phyloP scores from a whole-genome alignment of 2,888 invertebrate species.

The Nephrotoma guestfalica region DNA sequence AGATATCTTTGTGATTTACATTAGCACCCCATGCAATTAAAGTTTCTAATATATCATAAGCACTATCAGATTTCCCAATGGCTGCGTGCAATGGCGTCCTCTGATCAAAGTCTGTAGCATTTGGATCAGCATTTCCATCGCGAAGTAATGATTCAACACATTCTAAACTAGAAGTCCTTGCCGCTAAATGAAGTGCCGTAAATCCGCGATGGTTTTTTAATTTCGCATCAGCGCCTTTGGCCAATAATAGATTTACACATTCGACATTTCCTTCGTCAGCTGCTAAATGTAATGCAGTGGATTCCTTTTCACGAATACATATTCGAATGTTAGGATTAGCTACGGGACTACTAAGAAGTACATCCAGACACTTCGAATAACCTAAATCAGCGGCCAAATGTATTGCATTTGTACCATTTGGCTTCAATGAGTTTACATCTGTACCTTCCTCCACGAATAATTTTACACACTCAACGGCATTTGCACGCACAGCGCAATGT shows the following conservation, averaged over 20 bases:
- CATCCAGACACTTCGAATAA: slow-evolving; percentile 55
- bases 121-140: slow-evolving; percentile 62
- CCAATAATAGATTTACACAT: slow-evolving; percentile 57
- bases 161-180: slow-evolving; percentile 63
- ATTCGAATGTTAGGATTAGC: slow-evolving; percentile 56
- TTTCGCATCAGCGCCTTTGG: slow-evolving; percentile 61
- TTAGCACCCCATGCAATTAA: slow-evolving; percentile 67
- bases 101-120: slow-evolving; percentile 65
- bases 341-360: slow-evolving; percentile 58
- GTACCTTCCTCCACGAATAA: slow-evolving; percentile 61
- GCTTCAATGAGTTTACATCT: slow-evolving; percentile 59
- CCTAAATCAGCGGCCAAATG: slow-evolving; percentile 71
- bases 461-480: slow-evolving; percentile 63
- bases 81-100: slow-evolving; percentile 72
- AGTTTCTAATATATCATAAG: slow-evolving; percentile 66
- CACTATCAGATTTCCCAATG: slow-evolving; percentile 66
- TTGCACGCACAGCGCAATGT: slow-evolving; percentile 76
- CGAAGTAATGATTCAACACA: slow-evolving; percentile 63
- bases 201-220: slow-evolving; percentile 64
- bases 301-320: slow-evolving; percentile 53
- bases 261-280: slow-evolving; percentile 78
- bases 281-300: slow-evolving; percentile 70
- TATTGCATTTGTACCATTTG: slow-evolving; percentile 62
- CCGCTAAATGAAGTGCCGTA: slow-evolving; percentile 73
- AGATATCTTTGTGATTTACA: slow-evolving; percentile 71